These are phyloP conservation scores for Dermolepida albohirtum DNA, from an alignment of 2,888 invertebrate genomes.

Conservation along the genomic window DNA sequence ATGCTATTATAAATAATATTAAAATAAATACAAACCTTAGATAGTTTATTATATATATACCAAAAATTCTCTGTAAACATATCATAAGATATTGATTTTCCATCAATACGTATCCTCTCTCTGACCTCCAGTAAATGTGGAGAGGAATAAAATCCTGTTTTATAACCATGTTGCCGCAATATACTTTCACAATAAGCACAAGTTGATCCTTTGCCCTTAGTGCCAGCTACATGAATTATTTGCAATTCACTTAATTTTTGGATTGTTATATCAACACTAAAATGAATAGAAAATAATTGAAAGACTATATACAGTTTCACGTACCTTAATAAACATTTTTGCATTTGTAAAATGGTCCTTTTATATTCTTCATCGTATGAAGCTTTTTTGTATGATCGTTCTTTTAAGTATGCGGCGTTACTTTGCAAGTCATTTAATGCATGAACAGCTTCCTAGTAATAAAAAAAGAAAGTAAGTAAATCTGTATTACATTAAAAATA, in stretches of 20 bases:
- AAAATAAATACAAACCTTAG: constrained; percentile 59
- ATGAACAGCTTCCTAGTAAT: constrained; percentile 76
- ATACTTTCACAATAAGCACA: constrained; percentile 94
- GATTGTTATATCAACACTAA: constrained; percentile 38
- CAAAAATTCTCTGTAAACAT: constrained; percentile 87
- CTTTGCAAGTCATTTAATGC: constrained; percentile 79
- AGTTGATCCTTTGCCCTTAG: constrained; percentile 98
- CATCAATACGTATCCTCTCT: constrained; percentile 92
- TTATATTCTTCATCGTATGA: constrained; percentile 56
- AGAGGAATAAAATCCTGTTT: constrained; percentile 95
- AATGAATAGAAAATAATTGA: constrained; percentile 9
- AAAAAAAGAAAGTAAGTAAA: constrained; percentile 29
- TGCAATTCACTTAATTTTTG: constrained; percentile 66
- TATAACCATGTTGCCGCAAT: constrained; percentile 83
- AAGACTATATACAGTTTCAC: constrained; percentile 14
- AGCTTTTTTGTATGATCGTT: constrained; percentile 61
- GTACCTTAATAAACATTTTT: constrained; percentile 70
- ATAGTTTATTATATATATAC: constrained; percentile 77
- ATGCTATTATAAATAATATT: too few relatives aligned
- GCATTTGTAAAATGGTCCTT: constrained; percentile 63
- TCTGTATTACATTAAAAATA: background rate
- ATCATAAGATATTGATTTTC: constrained; percentile 78
- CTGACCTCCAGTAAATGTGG: constrained; percentile 93
- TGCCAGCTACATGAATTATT: constrained; percentile 95
- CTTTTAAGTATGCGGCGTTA: constrained; percentile 74